A percentile compares a stretch with the other conserved stretches of the same genome.
These are phyloP conservation scores for Aleiodes sp. DNA, from an alignment of 1,140 invertebrate genomes.

Conservation along the genomic window DNA sequence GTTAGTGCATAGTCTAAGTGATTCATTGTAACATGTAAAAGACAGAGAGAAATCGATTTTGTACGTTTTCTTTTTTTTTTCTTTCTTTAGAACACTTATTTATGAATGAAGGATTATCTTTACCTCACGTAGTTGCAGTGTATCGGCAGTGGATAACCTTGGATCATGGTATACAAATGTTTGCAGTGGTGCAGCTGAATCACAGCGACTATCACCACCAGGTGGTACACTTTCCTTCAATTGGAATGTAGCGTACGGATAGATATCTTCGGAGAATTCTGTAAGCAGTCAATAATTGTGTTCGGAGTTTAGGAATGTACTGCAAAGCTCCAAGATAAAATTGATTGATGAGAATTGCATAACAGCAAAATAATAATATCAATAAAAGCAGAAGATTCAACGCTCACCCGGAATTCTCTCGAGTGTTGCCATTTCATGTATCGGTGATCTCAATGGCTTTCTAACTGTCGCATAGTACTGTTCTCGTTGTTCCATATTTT, in stretches of 20 bases:
- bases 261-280: conserved; percentile 88
- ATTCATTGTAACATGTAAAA: neutral
- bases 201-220: conserved; percentile 88
- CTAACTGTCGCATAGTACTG: conserved; percentile 69
- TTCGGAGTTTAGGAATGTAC: conserved; percentile 21
- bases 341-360: conserved; percentile 20
- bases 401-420: conserved; percentile 67
- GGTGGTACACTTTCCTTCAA: conserved; percentile 80
- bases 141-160: conserved; percentile 67
- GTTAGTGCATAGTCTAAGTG: conserved; percentile 9
- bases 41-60: conserved; percentile 1
- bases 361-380: neutral
- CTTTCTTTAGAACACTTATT: too few relatives aligned
- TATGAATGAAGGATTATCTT: neutral
- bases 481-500: conserved; percentile 68
- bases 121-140: conserved; percentile 69
- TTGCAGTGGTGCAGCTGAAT: conserved; percentile 85
- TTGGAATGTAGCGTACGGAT: conserved; percentile 85
- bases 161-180: conserved; percentile 90
- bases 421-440: conserved; percentile 63
- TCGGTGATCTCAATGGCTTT: conserved; percentile 66
- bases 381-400: conserved; percentile 3
- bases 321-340: conserved; percentile 20
- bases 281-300: conserved; percentile 45
- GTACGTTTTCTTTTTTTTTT: neutral